Evolutionary conservation across 1,140 invertebrate species (phyloP).

Genomic region (Nixonia krombeini): DNA sequence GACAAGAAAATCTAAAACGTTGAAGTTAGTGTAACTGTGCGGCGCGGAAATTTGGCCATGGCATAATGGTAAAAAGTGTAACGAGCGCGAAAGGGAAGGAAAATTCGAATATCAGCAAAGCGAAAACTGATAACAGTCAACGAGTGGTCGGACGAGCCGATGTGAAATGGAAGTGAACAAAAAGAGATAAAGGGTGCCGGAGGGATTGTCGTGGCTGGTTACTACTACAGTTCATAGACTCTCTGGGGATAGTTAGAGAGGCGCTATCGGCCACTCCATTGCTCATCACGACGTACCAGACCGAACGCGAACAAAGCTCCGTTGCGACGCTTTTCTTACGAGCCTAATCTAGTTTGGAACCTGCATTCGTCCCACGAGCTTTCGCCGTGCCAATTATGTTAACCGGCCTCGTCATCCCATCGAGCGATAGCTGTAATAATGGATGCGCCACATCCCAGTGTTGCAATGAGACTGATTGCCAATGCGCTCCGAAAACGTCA

Average conservation of each 20-base stretch:
- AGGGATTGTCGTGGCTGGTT: conserved; percentile 42
- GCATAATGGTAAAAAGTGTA: no score
- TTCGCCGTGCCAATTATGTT: conserved; percentile 37
- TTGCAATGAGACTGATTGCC: no score
- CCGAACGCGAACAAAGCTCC: conserved; percentile 58
- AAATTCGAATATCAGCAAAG: conserved; percentile 20
- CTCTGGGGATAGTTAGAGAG: conserved; percentile 54
- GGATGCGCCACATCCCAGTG: conserved; percentile 16
- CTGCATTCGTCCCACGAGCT: conserved; percentile 34
- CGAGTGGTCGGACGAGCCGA: conserved; percentile 25
- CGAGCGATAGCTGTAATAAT: conserved; percentile 50
- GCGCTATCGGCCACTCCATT: conserved; percentile 62
- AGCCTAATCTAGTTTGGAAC: conserved; percentile 61
- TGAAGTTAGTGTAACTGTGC: no score
- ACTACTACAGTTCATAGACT: conserved; percentile 37
- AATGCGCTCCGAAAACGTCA: no score
- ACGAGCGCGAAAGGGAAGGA: neutral
- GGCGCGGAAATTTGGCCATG: no score
- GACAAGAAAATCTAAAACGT: no score
- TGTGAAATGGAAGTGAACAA: conserved; percentile 12
- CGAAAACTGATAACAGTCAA: conserved; percentile 21
- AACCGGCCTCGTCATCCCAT: conserved; percentile 29
- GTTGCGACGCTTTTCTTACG: conserved; percentile 60
- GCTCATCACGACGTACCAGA: conserved; percentile 58
- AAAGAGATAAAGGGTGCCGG: conserved; percentile 23